Evolutionary conservation across 2,888 invertebrate species (phyloP), one percentile per base, ranked within the genome.

Genomic region (Entomobrya proxima): DNA sequence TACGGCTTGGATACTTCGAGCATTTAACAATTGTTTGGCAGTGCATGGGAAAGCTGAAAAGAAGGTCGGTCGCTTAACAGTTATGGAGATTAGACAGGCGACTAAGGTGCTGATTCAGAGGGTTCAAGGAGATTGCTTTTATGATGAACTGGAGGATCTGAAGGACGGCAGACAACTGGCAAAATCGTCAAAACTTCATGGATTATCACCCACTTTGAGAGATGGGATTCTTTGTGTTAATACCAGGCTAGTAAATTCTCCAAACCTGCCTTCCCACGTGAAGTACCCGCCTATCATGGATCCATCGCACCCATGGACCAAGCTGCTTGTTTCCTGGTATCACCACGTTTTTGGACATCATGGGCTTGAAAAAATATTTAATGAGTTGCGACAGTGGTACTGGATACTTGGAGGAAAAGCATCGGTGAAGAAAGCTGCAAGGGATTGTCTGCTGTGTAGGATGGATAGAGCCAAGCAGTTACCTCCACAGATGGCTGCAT

Each of bases 371-470:
- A 1, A 21, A 0, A 37, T 80, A 6, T 18, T 11, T 1, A 72
- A 69, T 52, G 80, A 80, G 40, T 2, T 80, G 9, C 30, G 80
- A 5, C 52, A 80, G 30, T 1, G 30, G 2, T 69, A 58, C 30
- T 80, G 80, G 80, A 72, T 80, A 3, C 18, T 35, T 1, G 35
- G n/a, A 13, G 2, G 18, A 11, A 37, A 40, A 11, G 2, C 35
- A 1, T 52, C 80, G 9, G 72, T 80, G 35, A 50, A 50, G 21
- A 37, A 21, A 15, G 24, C 40, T 2, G 27, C 18, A 4, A 21
- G 15, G 18, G 24, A 27, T 27, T 80, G 80, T 55, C 1, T 24
- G 24, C 2, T 15, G 7, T 80, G 80, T 35, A 52, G 24, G 11
- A 0, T 72, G n/a, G 24, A 40, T 2, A 64, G 18, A 1, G 52